Base-by-base conservation (phyloP, 1,140 invertebrate genomes). In the Coptotermes formosanus region DNA sequence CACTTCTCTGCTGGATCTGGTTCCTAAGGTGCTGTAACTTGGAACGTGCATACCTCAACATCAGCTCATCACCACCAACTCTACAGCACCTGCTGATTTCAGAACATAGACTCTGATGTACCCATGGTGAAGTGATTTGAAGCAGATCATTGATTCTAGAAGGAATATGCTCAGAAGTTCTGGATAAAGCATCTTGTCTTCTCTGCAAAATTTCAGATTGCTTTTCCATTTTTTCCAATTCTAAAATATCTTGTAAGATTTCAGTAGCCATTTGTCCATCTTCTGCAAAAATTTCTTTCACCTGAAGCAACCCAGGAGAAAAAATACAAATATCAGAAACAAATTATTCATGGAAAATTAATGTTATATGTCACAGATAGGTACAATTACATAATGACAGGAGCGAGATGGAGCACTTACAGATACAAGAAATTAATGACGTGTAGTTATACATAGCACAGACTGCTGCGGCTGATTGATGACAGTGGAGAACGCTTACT, bases 241-340 rank as follows among this genome's bases (percentile, higher is more conserved):
- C 45, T 52, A 6, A 14, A 84, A 84, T 84, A 30, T 84, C 83
- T 59, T 30, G 14, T 52, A 84, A 30, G 45, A 84, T 84, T 84
- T 84, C 83, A 30, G 32, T 84, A 8, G 83, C 83, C 55, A 84
- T 52, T 32, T 84, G 83, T 52, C 32, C 25, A n/a, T 84, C 83
- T 52, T 84, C 55, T 84, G 45, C 83, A 52, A 84, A 84, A 0
- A 84, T 55, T 32, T 84, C 19, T 84, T 84, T 84, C 55, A 84
- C 30, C 83, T 84, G 48, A 52, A 84, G 48, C 43, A 38, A 83
- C 3, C 7, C 23, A 83, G 44, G 44, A 21, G 21, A 25, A 82
- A n/a, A 82, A 82, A 2, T 38, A 38, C 30, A 4, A n/a, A 83
- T 19, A 83, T 23, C 19, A 83, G 43, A 44, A 9, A 21, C 8